These are phyloP conservation scores for Quadroppia sp. DNA, from an alignment of 2,888 invertebrate genomes.

Conservation along the genomic window DNA sequence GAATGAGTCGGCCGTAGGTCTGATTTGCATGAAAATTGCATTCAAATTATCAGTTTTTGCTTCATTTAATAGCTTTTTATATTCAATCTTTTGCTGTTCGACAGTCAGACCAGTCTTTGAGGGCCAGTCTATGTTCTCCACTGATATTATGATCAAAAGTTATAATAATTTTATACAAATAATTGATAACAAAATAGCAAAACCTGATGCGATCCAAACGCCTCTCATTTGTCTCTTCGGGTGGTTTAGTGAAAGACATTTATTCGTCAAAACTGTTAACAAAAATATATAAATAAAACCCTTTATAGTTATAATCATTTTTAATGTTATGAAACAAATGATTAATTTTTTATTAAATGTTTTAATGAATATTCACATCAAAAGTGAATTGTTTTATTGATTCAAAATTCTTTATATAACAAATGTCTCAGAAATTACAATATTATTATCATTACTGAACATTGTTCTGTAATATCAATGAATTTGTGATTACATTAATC, in stretches of 20 bases:
- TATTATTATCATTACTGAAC: too few relatives aligned
- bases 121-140: background rate
- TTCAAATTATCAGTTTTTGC: slow-evolving; percentile 6
- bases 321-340: background rate
- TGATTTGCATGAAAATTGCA: background rate
- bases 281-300: background rate
- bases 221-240: background rate
- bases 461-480: too few relatives aligned
- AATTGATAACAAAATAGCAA: too few relatives aligned
- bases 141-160: background rate
- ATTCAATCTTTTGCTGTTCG: background rate
- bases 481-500: too few relatives aligned
- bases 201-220: background rate
- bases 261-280: background rate
- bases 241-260: background rate
- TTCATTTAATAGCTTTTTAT: background rate
- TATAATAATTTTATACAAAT: too few relatives aligned
- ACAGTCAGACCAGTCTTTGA: background rate
- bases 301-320: background rate
- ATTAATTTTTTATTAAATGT: too few relatives aligned
- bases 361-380: too few relatives aligned
- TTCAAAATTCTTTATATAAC: too few relatives aligned
- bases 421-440: too few relatives aligned
- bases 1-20: slow-evolving; percentile 1
- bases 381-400: too few relatives aligned